Base-by-base conservation (phyloP, 1,140 invertebrate species). In the Pogonus chalceus region DNA sequence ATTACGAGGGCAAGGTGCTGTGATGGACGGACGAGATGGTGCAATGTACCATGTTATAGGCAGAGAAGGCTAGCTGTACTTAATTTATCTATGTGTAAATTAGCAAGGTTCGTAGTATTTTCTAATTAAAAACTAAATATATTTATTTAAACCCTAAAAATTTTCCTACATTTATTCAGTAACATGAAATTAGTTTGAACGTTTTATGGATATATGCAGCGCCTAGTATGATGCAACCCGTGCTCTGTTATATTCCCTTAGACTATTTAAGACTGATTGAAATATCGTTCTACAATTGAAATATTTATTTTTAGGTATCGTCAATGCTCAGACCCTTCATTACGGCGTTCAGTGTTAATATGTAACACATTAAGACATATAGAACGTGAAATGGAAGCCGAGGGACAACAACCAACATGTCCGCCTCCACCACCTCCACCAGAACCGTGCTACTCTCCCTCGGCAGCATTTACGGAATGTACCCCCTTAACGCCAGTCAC, bases 291-390 rank as follows among this genome's bases (percentile, higher is more conserved):
- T n/a, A n/a, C n/a, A n/a, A n/a, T n/a, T n/a, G n/a, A n/a, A n/a
- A n/a, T n/a, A n/a, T n/a, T n/a, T 31, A 31, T 7, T 31, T 31
- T 14, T 31, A 31, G 26, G 14, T 90, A 89, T 62, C 79, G 90
- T 20, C 89, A 92, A 69, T 88, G 86, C 56, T 84, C 87, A 1
- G 92, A 96, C 67, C 90, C 92, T 14, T 89, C 87, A 54, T 74
- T 97, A n/a, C 81, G 90, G 52, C 81, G 90, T 35, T 95, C 91
- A 2, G 93, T 96, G 58, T 82, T 96, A 35, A 93, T 96, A 59
- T 93, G 91, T 74, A 96, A 96, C 69, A 95, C 92, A 7, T 69
- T 96, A 49, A 84, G 92, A 66, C 80, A 87, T 62, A 86, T 96
- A 58, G 92, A 96, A 72, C 78, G 86, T 22, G 92, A 96, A 69